Evolutionary conservation across 2,797 vertebrate genomes (phyloP).

Genomic region (Morelia viridis): DNA sequence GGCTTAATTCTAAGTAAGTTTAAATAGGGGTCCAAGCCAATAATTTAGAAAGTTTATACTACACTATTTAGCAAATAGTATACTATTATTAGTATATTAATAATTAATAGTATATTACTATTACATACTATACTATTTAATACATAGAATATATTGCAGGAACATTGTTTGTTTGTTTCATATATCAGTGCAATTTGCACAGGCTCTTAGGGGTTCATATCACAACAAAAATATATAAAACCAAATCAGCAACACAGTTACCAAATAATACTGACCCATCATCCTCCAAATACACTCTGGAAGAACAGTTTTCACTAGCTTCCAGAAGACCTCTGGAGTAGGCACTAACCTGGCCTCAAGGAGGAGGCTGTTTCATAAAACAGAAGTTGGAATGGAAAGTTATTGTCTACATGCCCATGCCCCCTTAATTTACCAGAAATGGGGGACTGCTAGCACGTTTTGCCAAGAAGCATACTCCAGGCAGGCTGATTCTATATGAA

Average conservation of each 20-base stretch:
- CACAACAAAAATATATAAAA: background rate
- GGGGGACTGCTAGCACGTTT: background rate
- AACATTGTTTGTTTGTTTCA: background rate
- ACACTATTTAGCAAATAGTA: background rate
- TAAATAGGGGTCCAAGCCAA: background rate
- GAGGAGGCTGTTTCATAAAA: background rate
- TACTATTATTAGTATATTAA: too few species aligned
- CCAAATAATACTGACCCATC: background rate
- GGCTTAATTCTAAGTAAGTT: background rate
- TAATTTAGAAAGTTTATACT: background rate
- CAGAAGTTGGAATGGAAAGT: background rate
- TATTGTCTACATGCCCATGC: background rate
- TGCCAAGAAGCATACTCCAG: background rate
- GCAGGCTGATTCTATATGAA: background rate
- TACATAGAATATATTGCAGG: background rate
- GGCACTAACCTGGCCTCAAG: background rate
- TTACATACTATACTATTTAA: background rate
- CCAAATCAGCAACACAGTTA: background rate
- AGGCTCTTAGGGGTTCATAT: background rate
- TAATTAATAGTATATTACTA: too few species aligned
- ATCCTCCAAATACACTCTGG: background rate
- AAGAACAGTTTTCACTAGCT: background rate
- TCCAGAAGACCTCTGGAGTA: background rate
- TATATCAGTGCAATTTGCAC: background rate
- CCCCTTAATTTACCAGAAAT: background rate